Percentiles rank a stretch among this genome's conserved stretches.
Conservation (phyloP, 2,888 invertebrate genomes). For the Saturnia pavonia region DNA sequence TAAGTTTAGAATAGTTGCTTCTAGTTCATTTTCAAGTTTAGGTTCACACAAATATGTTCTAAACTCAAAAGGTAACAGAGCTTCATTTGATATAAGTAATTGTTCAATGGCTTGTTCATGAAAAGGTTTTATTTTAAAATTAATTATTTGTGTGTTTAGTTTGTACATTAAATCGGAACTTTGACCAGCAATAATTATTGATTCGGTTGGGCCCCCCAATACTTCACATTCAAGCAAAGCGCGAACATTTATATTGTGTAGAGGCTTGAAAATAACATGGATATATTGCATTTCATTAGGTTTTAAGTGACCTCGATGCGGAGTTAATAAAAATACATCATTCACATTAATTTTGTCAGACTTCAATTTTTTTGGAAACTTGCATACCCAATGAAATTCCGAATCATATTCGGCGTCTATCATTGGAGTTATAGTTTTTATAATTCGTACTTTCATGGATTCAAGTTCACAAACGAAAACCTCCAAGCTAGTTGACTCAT, state of each 20-base stretch:
- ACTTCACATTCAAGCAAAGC: conserved; percentile 79
- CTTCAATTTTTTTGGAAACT: conserved; percentile 50
- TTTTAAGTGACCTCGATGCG: conserved; percentile 74
- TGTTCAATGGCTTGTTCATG: conserved; percentile 63
- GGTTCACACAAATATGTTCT: conserved; percentile 62
- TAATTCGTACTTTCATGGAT: conserved; percentile 40
- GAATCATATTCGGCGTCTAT: conserved; percentile 46
- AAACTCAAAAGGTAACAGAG: conserved; percentile 71
- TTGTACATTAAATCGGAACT: conserved; percentile 77
- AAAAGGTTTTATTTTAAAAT: conserved; percentile 73
- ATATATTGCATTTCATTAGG: conserved; percentile 76
- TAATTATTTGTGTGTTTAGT: conserved; percentile 65
- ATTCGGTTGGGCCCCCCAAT: conserved; percentile 80
- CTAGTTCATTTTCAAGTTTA: conserved; percentile 55
- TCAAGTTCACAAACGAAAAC: conserved; percentile 35
- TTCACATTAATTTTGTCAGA: conserved; percentile 47
- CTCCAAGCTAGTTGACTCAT: conserved; percentile 30
- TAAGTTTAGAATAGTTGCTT: conserved; percentile 71
- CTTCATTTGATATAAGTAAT: conserved; percentile 72
- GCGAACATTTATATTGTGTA: conserved; percentile 62
- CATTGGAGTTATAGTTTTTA: conserved; percentile 62
- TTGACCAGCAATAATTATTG: conserved; percentile 71
- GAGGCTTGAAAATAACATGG: conserved; percentile 74
- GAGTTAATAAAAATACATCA: conserved; percentile 68
- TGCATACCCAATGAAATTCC: conserved; percentile 60